phyloP scores from a whole-genome alignment of 2,888 invertebrate genomes.

The Lathronympha strigana region DNA sequence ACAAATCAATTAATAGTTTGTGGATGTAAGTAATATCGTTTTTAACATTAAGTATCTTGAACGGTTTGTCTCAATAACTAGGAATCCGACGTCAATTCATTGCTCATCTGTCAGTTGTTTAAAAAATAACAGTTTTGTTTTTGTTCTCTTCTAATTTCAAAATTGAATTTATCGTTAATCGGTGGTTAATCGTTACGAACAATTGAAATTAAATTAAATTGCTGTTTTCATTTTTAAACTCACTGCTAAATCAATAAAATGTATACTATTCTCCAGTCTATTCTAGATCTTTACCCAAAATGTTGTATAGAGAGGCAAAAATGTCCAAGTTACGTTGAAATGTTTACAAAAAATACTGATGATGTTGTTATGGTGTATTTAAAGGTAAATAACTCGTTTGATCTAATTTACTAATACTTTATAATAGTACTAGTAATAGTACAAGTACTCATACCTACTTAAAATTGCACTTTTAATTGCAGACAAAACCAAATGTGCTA shows the following conservation, averaged over 20 bases:
- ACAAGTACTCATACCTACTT: neutral
- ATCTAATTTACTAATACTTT: neutral
- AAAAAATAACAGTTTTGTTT: neutral
- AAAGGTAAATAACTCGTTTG: conserved; percentile 59
- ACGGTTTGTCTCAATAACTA: neutral
- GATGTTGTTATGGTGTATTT: conserved; percentile 65
- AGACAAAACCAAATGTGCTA: conserved; percentile 57
- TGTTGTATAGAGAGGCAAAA: conserved; percentile 63
- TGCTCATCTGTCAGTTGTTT: conserved; percentile 2
- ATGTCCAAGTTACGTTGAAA: conserved; percentile 72
- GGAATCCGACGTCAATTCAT: neutral
- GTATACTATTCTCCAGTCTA: conserved; percentile 58
- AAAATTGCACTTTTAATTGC: conserved; percentile 43
- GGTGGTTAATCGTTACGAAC: conserved; percentile 11
- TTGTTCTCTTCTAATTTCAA: conserved; percentile 12
- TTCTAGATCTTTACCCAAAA: conserved; percentile 64
- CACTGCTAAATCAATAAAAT: conserved; percentile 46
- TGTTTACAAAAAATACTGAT: conserved; percentile 63
- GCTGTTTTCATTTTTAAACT: neutral
- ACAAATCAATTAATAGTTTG: too few species aligned
- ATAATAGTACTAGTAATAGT: neutral
- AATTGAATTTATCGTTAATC: conserved; percentile 23
- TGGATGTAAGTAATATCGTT: neutral
- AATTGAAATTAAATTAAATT: neutral
- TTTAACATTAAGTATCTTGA: conserved; percentile 14